A percentile compares a stretch with the other conserved stretches of the same genome.
Conservation (phyloP, 2,888 invertebrate species). For the Scaptomyza reducta region DNA sequence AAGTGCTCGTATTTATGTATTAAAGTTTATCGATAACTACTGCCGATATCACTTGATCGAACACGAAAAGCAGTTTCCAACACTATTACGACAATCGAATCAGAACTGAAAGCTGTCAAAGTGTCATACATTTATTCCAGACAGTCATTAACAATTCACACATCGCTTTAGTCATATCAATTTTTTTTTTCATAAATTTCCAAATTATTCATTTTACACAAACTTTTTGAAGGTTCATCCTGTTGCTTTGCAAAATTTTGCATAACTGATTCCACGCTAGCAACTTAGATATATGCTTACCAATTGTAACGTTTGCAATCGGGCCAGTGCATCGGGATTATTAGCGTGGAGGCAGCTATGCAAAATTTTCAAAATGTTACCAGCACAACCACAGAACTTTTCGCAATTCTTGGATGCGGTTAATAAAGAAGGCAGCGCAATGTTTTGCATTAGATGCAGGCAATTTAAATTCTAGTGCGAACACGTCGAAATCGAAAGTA, state of each 20-base stretch:
- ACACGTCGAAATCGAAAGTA: neutral
- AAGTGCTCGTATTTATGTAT: too few relatives aligned
- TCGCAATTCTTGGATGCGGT: neutral
- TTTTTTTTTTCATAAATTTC: neutral
- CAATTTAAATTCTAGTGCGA: neutral
- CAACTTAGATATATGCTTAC: neutral
- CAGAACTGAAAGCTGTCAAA: neutral
- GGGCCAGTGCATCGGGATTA: neutral
- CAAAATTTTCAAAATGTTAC: neutral
- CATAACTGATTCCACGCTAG: slow-evolving; percentile 1
- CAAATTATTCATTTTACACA: neutral
- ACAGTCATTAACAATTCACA: neutral
- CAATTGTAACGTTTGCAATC: slow-evolving; percentile 1
- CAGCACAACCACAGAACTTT: neutral
- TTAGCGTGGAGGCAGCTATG: neutral
- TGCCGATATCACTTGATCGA: neutral
- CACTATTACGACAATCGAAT: neutral
- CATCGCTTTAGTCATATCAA: neutral
- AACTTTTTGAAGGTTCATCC: neutral
- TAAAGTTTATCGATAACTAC: too few relatives aligned
- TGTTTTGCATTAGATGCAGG: neutral
- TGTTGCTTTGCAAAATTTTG: neutral
- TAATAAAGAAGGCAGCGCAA: too few relatives aligned
- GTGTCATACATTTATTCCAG: neutral
- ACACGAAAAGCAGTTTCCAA: neutral